These are phyloP conservation scores for Gallirallus australis DNA, from an alignment of 2,797 vertebrate genomes.

Conservation along the genomic window DNA sequence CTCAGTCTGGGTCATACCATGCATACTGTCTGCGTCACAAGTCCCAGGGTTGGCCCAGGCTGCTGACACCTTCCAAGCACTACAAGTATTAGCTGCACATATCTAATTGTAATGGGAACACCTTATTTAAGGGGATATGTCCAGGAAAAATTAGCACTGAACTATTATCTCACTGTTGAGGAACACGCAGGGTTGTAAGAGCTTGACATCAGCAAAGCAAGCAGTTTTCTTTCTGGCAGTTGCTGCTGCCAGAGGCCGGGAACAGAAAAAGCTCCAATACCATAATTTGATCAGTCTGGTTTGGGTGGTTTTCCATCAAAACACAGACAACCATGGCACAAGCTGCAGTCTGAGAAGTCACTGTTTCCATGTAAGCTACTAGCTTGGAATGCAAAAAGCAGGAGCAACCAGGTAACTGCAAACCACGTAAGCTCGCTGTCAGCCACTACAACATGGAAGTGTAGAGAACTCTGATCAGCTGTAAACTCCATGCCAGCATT, in stretches of 20 bases:
- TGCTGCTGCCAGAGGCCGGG: background rate
- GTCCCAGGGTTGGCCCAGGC: background rate
- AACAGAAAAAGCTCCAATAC: background rate
- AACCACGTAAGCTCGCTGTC: background rate
- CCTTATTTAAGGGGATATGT: background rate
- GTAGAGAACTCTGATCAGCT: background rate
- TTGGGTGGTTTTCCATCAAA: background rate
- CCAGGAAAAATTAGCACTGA: background rate
- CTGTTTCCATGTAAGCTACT: background rate
- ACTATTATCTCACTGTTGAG: background rate
- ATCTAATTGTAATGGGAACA: background rate
- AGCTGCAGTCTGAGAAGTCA: background rate
- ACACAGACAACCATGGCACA: background rate
- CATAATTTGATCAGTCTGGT: background rate
- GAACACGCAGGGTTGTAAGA: background rate
- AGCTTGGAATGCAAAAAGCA: background rate
- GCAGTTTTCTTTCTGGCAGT: background rate
- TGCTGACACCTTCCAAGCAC: background rate
- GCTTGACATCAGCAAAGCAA: background rate
- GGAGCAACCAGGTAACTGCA: background rate
- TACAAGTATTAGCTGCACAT: background rate
- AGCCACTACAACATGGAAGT: accelerated
- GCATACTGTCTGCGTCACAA: background rate
- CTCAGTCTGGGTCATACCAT: background rate
- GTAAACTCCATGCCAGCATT: background rate